Base-by-base conservation (phyloP, 2,888 invertebrate genomes). In the Xylota segnis region DNA sequence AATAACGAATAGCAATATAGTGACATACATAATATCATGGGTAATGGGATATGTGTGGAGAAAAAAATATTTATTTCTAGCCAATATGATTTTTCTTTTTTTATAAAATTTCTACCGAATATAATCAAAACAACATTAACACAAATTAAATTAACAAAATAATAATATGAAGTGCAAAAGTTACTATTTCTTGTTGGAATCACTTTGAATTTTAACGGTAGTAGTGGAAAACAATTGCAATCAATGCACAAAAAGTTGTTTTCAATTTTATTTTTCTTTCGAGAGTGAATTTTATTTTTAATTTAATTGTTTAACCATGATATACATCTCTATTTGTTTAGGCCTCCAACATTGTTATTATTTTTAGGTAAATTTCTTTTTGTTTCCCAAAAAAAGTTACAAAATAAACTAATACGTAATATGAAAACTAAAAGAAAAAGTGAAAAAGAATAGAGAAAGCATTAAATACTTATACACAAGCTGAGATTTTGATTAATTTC, bases 221-320 rank as follows among this genome's bases (percentile, higher is more conserved):
- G n/a, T 34, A 70, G 5, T 23, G 14, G 18, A 76, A 70, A 79
- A 75, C 61, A 71, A 88, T 89, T 89, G 90, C 90, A 91, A 88
- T 90, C 72, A 89, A 90, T 90, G 91, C 92, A 92, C 91, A 91
- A 91, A 91, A 90, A 89, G 91, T 91, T 91, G 89, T 91, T 92
- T 91, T 92, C 91, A 91, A 91, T 91, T 90, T 90, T 90, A 87
- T 34, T 47, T 47, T 45, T 43, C 5, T n/a, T 37, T 14, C 4
- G 23, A 58, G 9, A 27, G 63, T 14, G 34, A 27, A 16, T 23
- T 59, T 68, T 70, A 10, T 40, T 54, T 75, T 18, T 23, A 2
- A 2, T 23, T 23, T 50, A 58, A 66, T 23, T 23, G 1, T 23
- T 23, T 50, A 58, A 66, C 77, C 72, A 74, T 71, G 58, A 65